phyloP scores from a whole-genome alignment of 2,888 invertebrate genomes.

The Scaptomyza cyrtandrae region DNA sequence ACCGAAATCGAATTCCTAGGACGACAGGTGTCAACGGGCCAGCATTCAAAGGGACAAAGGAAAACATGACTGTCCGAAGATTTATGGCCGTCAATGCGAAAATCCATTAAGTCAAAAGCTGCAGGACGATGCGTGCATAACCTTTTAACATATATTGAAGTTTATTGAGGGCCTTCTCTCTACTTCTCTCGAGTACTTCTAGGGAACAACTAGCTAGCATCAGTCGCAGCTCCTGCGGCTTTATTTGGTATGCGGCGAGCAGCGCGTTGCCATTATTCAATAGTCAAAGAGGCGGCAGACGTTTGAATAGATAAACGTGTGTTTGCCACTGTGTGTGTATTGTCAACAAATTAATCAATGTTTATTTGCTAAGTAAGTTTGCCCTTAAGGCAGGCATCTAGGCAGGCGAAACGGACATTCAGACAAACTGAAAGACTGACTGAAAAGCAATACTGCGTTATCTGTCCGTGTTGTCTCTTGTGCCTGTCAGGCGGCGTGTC shows the following conservation, averaged over 20 bases:
- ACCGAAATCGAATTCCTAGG: background rate
- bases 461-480: slow-evolving; percentile 1
- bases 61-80: slow-evolving; percentile 53
- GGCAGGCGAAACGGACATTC: slow-evolving; percentile 27
- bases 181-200: background rate
- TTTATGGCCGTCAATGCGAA: slow-evolving; percentile 74
- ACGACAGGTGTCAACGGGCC: slow-evolving; percentile 63
- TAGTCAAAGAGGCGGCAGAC: slow-evolving; percentile 56
- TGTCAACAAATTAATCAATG: slow-evolving; percentile 83
- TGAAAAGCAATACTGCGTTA: slow-evolving; percentile 19
- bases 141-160: slow-evolving; percentile 79
- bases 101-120: slow-evolving; percentile 74
- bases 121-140: slow-evolving; percentile 66
- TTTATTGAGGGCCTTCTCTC: slow-evolving; percentile 63
- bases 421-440: slow-evolving; percentile 13
- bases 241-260: slow-evolving; percentile 64
- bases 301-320: slow-evolving; percentile 45
- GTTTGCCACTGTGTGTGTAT: slow-evolving; percentile 60
- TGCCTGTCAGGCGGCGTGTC: slow-evolving; percentile 29
- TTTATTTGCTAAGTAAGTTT: slow-evolving; percentile 82
- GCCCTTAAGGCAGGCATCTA: slow-evolving; percentile 64
- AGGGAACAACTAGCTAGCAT: slow-evolving; percentile 10
- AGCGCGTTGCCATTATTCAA: slow-evolving; percentile 70
- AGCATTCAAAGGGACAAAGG: slow-evolving; percentile 23
- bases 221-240: slow-evolving; percentile 44